Base-by-base conservation (phyloP, 2,888 invertebrate species). In the Phlogophora meticulosa region DNA sequence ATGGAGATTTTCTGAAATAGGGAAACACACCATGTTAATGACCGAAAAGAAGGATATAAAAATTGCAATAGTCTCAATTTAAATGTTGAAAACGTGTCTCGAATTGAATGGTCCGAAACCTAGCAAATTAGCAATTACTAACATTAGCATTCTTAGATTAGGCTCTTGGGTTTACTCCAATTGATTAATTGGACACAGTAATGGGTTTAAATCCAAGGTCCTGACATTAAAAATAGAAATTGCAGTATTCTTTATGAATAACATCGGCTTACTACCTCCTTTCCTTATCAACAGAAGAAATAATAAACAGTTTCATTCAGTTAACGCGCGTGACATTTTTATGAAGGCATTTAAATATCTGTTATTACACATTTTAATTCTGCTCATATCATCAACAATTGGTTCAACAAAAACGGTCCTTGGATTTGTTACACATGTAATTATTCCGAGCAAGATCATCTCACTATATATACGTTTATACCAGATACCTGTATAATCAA, bases 1-100 rank as follows among this genome's bases (percentile, higher is more conserved):
- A 98, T 97, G 87, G 97, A 97, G 92, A 98, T 96, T 96, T 97
- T 97, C 97, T 97, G 96, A 76, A 96, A 96, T 81, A 64, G 84
- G 83, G 81, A 87, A 76, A 89, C 81, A 81, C 62, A 74, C 70
- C 11, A 40, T 40, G 34, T 80, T 68, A 77, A 43, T 49, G 24
- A 34, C 15, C 40, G 1, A 46, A 42, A 38, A 1, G 20, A n/a
- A 1, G 13, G 11, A 34, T 11, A 0, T 32, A 13, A 1, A 53
- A 36, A 71, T 11, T 1, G 10, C 4, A 11, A 34, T 17, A 61
- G 7, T 10, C n/a, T 56, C 24, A 46, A 15, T 13, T n/a, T n/a
- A 4, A 45, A 22, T 63, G 7, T 36, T 57, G 17, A 43, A 28
- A 38, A 17, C 9, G 7, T 17, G 9, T 11, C 17, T 1, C 4